Conservation (phyloP, 1,140 invertebrate species). For the Leptopilina clavipes region DNA sequence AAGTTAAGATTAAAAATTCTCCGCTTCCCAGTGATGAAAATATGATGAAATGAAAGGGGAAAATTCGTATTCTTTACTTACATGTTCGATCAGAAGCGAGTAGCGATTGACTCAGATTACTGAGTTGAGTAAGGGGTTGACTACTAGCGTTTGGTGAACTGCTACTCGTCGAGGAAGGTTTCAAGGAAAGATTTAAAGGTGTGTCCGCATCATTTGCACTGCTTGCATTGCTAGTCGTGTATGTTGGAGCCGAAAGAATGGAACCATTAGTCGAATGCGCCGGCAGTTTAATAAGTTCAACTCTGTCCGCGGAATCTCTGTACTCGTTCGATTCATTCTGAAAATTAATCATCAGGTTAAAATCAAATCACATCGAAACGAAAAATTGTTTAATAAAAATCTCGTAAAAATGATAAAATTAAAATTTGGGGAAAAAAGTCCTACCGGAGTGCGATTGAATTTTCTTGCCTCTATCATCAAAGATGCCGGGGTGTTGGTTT, state of each 20-base stretch:
- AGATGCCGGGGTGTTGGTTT: conserved; percentile 64
- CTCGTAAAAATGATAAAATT: neutral
- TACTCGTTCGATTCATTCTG: conserved; percentile 68
- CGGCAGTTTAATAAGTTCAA: conserved; percentile 86
- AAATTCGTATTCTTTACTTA: conserved; percentile 63
- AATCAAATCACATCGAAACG: neutral
- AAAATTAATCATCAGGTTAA: neutral
- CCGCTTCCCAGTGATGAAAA: too few species aligned
- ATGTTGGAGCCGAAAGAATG: conserved; percentile 69
- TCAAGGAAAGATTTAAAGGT: conserved; percentile 87
- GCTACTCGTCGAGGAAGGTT: conserved; percentile 77
- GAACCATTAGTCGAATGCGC: conserved; percentile 76
- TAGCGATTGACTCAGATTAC: conserved; percentile 75
- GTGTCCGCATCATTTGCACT: conserved; percentile 80
- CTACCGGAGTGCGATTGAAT: conserved; percentile 68
- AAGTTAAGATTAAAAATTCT: too few species aligned
- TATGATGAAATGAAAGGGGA: conserved; percentile 39
- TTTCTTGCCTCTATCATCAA: conserved; percentile 69
- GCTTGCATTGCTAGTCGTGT: conserved; percentile 71
- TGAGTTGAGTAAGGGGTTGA: conserved; percentile 76
- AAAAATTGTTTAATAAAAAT: too few species aligned
- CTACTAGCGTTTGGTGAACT: conserved; percentile 67
- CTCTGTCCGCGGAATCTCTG: conserved; percentile 76
- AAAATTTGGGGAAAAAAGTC: conserved; percentile 36
- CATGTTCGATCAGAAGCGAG: conserved; percentile 75